Base-by-base conservation (phyloP, 2,888 invertebrate genomes). In the Chloroclysta siterata region DNA sequence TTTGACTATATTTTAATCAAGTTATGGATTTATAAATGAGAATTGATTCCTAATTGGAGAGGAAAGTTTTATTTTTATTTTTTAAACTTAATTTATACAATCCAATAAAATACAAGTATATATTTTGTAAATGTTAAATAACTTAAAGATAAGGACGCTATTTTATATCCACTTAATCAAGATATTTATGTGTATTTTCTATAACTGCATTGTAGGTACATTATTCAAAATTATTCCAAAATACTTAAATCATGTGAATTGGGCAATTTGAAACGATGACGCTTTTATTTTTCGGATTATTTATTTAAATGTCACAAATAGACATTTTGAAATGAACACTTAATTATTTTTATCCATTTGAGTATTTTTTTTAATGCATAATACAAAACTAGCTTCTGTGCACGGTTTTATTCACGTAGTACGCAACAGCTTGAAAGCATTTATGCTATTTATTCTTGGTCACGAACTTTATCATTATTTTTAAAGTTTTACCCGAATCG, bases 281-380 rank as follows among this genome's bases (percentile, higher is more conserved):
- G 3, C 22, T 48, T 41, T 53, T 28, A 29, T 44, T 17, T 44
- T 54, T 42, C 1, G 14, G 33, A 14, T 50, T 11, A 36, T 47
- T 29, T 14, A 55, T 58, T 50, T 59, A 60, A 60, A 64, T 64
- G 63, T 64, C 63, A 59, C 46, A 55, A 51, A 60, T 44, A 55
- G 48, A 52, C 52, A 62, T 55, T 60, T 29, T 46, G 39, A 15
- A 47, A 42, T 53, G 42, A n/a, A 53, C 51, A 36, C 33, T 42
- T 15, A n/a, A 8, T 11, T 5, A 13, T 11, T 42, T 15, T 10
- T 36, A 28, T n/a, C 14, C 14, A 17, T 28, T 44, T 44, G 42
- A 42, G 42, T 53, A 14, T 44, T 29, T 29, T 56, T 48, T 2
- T 22, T n/a, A n/a, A 22, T 1, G 22, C 10, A 39, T 39, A 39